Evolutionary conservation across 1,140 invertebrate species (phyloP).

Genomic region (Danaus plexippus): DNA sequence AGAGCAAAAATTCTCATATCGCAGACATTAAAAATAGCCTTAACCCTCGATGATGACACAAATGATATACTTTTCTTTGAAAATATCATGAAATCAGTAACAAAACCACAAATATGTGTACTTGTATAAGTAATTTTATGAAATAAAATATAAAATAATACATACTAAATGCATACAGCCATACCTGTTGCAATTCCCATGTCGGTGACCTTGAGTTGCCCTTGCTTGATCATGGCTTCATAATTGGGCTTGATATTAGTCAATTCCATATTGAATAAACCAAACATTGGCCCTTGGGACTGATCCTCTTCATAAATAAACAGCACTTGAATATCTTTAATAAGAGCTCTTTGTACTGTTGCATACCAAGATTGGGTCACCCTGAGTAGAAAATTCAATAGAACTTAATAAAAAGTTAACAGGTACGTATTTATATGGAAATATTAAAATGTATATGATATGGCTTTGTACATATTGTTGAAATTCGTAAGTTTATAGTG

Average conservation of each 20-base stretch:
- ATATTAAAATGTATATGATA: background rate
- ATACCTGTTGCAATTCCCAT: slow-evolving; percentile 87
- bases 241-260: slow-evolving; percentile 89
- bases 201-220: slow-evolving; percentile 85
- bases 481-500: no score
- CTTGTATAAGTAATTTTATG: no score
- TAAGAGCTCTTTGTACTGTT: slow-evolving; percentile 81
- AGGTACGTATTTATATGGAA: background rate
- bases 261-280: slow-evolving; percentile 81
- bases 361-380: slow-evolving; percentile 91
- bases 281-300: slow-evolving; percentile 78
- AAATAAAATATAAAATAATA: no score
- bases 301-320: slow-evolving; percentile 78
- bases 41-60: no score
- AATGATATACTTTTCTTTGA: no score
- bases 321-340: slow-evolving; percentile 83
- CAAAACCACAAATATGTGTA: no score
- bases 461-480: no score
- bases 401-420: no score
- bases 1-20: no score
- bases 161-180: slow-evolving; percentile 23
- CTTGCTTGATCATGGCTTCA: slow-evolving; percentile 88
- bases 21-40: no score
- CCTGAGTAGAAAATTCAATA: slow-evolving; percentile 53
- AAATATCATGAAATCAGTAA: no score